A percentile compares a stretch with the other conserved stretches of the same genome.
These are phyloP conservation scores for Himalopsyche japonica DNA, from an alignment of 2,888 invertebrate genomes.

Conservation along the genomic window DNA sequence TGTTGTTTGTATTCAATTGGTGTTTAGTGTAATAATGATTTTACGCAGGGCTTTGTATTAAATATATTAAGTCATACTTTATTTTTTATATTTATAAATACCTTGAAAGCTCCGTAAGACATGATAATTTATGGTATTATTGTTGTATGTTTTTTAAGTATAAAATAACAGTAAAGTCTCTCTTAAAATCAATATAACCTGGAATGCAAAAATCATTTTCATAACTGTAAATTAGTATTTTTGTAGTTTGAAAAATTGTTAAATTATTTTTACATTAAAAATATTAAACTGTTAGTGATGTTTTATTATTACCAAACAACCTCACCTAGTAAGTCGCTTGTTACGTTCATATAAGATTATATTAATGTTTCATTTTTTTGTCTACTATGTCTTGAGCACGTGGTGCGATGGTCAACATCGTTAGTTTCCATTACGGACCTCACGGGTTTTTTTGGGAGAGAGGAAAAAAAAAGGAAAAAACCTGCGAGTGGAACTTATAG, in stretches of 20 bases:
- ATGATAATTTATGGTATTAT: background rate
- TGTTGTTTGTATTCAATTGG: background rate
- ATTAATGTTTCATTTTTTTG: too few relatives aligned
- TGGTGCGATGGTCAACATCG: too few relatives aligned
- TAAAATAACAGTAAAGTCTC: background rate
- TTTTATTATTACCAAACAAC: background rate
- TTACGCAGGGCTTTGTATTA: background rate
- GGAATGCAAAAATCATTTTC: background rate
- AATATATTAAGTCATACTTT: background rate
- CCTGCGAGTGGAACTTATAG: too few relatives aligned
- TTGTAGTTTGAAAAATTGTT: conserved; percentile 31
- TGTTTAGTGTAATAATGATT: background rate
- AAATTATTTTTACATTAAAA: conserved; percentile 34
- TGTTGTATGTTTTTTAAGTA: background rate
- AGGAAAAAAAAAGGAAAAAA: too few relatives aligned
- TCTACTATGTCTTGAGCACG: too few relatives aligned
- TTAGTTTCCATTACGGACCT: too few relatives aligned
- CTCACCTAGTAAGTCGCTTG: too few relatives aligned
- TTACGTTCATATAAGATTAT: too few relatives aligned
- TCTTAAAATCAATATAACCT: background rate
- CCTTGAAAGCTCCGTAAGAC: background rate
- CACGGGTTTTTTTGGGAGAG: too few relatives aligned
- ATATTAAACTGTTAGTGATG: conserved; percentile 11
- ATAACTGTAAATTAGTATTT: conserved; percentile 24
- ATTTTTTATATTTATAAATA: background rate